Base-by-base conservation (phyloP, 1,140 invertebrate genomes). In the Acyrthosiphon pisum region DNA sequence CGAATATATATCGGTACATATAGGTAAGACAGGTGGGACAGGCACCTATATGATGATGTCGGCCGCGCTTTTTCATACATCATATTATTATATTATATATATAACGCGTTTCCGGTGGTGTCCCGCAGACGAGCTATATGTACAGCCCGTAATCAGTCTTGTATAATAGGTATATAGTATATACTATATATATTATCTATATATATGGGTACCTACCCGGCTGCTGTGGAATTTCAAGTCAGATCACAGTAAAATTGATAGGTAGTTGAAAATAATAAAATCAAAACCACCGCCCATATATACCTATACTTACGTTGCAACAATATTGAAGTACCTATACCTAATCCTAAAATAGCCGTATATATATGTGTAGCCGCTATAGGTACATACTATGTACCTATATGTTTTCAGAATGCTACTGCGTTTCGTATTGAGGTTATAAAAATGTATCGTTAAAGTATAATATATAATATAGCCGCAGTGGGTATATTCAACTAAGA, bases 191-290 rank as follows among this genome's bases (percentile, higher is more conserved):
- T 50, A 20, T 2, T 50, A 50, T 50, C 20, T 50, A 50, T 50
- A 20, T 2, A 50, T 50, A 50, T 53, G 60, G 60, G 30, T 68
- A 30, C 20, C 30, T 68, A 30, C 20, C 30, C 30, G 46, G n/a
- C 18, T 20, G 46, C 46, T 48, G 46, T 88, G 86, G 86, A 50
- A 50, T 87, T 84, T 84, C 83, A 7, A 8, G n/a, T 48, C 46
- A 0, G 86, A 23, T 35, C 30, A 8, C 35, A 50, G 20, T 50
- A 50, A 86, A 87, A 50, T 50, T 46, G 84, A 87, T 87, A n/a
- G n/a, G n/a, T n/a, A 87, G 44, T 48, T 87, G 44, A 87, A 87
- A 87, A 48, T 46, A 87, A 87, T 87, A 87, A 87, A 87, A 46
- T 87, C 84, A 18, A 46, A 46, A 44, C 14, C 41, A n/a, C 84